phyloP scores from a whole-genome alignment of 2,113 vertebrate genomes.

The Leucopsar rothschildi region DNA sequence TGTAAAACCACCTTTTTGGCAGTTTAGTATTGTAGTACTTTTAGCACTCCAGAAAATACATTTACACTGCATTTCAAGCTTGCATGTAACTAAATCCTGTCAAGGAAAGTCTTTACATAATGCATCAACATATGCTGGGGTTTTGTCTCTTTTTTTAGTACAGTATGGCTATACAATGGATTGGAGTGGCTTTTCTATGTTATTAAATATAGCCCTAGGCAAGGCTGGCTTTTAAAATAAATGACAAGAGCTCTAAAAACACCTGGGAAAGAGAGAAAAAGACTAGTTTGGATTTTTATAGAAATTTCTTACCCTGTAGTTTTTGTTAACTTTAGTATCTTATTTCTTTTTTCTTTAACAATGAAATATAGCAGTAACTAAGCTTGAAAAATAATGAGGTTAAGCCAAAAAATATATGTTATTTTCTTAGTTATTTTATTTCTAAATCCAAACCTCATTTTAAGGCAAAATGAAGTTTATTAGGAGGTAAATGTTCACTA shows the following conservation, averaged over 20 bases:
- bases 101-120: constrained; percentile 71
- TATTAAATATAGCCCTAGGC: constrained; percentile 12
- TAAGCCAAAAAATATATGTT: background rate
- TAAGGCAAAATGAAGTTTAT: background rate
- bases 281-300: background rate
- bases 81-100: constrained; percentile 62
- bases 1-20: constrained; percentile 32
- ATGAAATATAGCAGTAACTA: background rate
- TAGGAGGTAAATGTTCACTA: background rate
- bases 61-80: constrained; percentile 67
- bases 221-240: background rate
- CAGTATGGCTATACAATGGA: constrained; percentile 3
- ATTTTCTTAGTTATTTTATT: background rate
- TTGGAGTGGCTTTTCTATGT: background rate
- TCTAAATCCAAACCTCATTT: background rate
- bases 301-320: background rate
- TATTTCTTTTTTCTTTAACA: background rate
- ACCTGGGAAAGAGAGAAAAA: background rate
- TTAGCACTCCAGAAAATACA: constrained; percentile 57
- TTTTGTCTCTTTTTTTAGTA: constrained; percentile 38
- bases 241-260: background rate
- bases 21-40: constrained; percentile 37
- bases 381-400: background rate
- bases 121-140: constrained; percentile 63
- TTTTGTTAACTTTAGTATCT: background rate